phyloP scores from a whole-genome alignment of 2,888 invertebrate species.

The Conops quadrifasciatus region DNA sequence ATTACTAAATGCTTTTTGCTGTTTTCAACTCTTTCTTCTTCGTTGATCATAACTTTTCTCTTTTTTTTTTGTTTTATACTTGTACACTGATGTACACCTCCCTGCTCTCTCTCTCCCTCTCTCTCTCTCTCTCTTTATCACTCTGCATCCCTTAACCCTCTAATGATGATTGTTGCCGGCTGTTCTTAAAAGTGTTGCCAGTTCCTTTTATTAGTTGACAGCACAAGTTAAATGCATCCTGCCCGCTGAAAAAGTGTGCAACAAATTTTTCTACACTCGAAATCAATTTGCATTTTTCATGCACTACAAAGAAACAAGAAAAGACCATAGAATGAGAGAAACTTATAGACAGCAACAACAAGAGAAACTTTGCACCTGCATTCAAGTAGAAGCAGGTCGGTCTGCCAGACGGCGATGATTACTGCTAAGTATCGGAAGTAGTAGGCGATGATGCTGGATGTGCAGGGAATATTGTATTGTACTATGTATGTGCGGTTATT shows the following conservation, averaged over 20 bases:
- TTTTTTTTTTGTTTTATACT: background rate
- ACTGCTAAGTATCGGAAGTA: no score
- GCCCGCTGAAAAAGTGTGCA: background rate
- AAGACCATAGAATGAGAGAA: background rate
- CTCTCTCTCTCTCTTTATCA: background rate
- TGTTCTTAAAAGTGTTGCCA: slow-evolving; percentile 2
- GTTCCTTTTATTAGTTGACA: slow-evolving; percentile 11
- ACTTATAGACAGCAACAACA: no score
- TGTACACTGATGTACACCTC: no score
- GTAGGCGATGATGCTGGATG: no score
- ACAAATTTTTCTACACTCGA: background rate
- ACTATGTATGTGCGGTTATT: no score
- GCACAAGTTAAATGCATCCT: background rate
- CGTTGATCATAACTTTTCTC: background rate
- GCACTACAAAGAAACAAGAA: background rate
- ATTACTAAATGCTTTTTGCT: slow-evolving; percentile 14
- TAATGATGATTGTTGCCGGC: background rate
- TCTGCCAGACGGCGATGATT: no score
- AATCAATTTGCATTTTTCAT: slow-evolving; percentile 15
- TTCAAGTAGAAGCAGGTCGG: no score
- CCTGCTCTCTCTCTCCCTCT: background rate
- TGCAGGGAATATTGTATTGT: no score
- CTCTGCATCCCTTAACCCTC: no score
- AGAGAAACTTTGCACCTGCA: no score
- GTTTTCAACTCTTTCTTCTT: background rate